Evolutionary conservation across 1,140 invertebrate genomes (phyloP).

Genomic region (Pseudomyrmex flavicornis): DNA sequence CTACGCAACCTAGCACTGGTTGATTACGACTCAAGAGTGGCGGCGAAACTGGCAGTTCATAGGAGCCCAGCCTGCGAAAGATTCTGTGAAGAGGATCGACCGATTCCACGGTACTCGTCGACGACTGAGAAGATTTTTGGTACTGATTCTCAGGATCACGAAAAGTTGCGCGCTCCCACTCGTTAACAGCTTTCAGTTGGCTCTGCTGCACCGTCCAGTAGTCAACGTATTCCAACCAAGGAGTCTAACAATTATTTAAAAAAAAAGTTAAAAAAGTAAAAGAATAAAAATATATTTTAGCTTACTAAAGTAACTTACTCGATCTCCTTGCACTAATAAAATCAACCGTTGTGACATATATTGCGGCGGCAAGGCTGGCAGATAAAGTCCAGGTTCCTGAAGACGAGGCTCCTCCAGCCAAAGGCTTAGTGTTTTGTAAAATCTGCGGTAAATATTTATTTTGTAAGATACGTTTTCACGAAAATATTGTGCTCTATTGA

Average conservation of each 20-base stretch:
- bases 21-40: conserved; percentile 80
- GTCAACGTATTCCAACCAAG: conserved; percentile 90
- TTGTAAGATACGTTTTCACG: not conserved
- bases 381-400: conserved; percentile 89
- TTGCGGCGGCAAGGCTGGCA: conserved; percentile 91
- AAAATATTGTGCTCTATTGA: not conserved
- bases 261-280: too few relatives aligned
- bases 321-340: conserved; percentile 85
- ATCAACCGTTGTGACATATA: conserved; percentile 87
- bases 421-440: conserved; percentile 89
- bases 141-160: conserved; percentile 63
- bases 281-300: not conserved
- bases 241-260: conserved; percentile 71
- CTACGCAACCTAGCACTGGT: conserved; percentile 67
- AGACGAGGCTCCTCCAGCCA: conserved; percentile 93
- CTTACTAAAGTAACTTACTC: conserved; percentile 75
- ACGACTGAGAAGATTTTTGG: conserved; percentile 61
- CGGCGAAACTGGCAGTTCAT: conserved; percentile 87
- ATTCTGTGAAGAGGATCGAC: conserved; percentile 86
- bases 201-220: conserved; percentile 85
- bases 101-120: conserved; percentile 69
- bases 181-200: conserved; percentile 84
- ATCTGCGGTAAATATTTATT: conserved; percentile 76
- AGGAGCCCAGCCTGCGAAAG: conserved; percentile 86
- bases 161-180: conserved; percentile 82